A percentile compares a stretch with the other conserved stretches of the same genome.
Conservation (phyloP, 2,113 vertebrate species). For the Pseudorectes ferrugineus region DNA sequence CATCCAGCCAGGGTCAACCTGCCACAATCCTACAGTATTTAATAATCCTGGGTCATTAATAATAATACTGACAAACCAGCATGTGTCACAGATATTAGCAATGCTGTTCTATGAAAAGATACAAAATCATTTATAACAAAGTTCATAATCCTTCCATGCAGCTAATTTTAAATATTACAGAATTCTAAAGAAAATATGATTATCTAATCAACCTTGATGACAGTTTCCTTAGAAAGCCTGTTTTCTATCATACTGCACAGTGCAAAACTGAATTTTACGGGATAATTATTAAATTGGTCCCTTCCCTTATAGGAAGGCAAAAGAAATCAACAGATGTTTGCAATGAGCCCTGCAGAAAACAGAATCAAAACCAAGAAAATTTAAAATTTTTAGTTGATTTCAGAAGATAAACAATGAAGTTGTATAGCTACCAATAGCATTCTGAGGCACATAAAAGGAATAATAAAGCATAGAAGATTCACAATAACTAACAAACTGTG, state of each 20-base stretch:
- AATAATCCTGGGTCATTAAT: neutral
- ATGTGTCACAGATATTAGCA: neutral
- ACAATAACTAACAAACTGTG: neutral
- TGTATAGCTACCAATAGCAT: neutral
- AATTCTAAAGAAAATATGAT: neutral
- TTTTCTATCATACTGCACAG: neutral
- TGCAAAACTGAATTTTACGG: neutral
- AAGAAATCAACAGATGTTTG: neutral
- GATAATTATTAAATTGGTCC: conserved; percentile 15
- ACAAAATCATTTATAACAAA: neutral
- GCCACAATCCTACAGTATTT: neutral
- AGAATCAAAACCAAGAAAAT: neutral
- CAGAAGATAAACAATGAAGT: neutral
- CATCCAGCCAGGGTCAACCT: neutral
- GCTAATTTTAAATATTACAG: neutral
- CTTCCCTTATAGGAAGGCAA: conserved; percentile 2
- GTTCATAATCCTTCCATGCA: neutral
- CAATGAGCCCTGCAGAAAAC: neutral
- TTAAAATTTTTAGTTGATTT: neutral
- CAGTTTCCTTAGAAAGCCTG: conserved; percentile 1
- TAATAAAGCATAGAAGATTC: neutral
- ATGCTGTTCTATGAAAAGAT: neutral
- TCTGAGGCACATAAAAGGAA: neutral
- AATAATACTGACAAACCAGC: neutral
- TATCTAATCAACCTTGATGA: neutral